Conservation (phyloP, 2,797 vertebrate genomes). For the Neosilurus mollespiculum region DNA sequence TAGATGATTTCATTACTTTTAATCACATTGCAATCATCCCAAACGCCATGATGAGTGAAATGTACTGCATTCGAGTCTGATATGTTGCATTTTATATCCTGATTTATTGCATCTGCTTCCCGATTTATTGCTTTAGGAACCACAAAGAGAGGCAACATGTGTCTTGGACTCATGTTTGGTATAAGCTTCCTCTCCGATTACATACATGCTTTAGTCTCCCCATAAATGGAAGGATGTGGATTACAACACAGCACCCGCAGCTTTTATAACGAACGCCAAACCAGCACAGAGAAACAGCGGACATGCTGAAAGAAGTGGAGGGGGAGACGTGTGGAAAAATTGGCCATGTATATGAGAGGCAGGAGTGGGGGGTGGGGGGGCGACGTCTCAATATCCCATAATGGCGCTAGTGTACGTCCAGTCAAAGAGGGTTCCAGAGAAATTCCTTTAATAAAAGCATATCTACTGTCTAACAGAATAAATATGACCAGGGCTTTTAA, state of each 20-base stretch:
- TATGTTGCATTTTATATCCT: slow-evolving; percentile 10
- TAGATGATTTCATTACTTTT: slow-evolving; percentile 1
- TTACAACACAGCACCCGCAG: slow-evolving; percentile 38
- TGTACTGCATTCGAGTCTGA: neutral
- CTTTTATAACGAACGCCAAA: slow-evolving; percentile 46
- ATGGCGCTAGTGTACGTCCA: neutral
- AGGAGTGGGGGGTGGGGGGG: neutral
- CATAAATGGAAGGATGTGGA: slow-evolving; percentile 50
- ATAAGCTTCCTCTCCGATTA: slow-evolving; percentile 41
- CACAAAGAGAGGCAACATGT: slow-evolving; percentile 38
- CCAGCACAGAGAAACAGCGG: slow-evolving; percentile 15
- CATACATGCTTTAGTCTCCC: slow-evolving; percentile 32
- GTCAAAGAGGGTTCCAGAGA: neutral
- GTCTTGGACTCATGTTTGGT: slow-evolving; percentile 40
- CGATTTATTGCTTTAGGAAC: slow-evolving; percentile 33
- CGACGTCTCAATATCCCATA: neutral
- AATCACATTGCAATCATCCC: neutral
- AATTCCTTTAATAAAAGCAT: neutral
- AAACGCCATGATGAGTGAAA: neutral
- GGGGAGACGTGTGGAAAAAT: neutral
- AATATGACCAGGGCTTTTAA: slow-evolving; percentile 16
- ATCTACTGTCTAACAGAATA: neutral
- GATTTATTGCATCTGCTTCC: slow-evolving; percentile 9
- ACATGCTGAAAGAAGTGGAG: slow-evolving; percentile 16
- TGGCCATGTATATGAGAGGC: neutral